These are phyloP conservation scores for Girardinus metallicus DNA, from an alignment of 2,797 vertebrate species.

Conservation along the genomic window DNA sequence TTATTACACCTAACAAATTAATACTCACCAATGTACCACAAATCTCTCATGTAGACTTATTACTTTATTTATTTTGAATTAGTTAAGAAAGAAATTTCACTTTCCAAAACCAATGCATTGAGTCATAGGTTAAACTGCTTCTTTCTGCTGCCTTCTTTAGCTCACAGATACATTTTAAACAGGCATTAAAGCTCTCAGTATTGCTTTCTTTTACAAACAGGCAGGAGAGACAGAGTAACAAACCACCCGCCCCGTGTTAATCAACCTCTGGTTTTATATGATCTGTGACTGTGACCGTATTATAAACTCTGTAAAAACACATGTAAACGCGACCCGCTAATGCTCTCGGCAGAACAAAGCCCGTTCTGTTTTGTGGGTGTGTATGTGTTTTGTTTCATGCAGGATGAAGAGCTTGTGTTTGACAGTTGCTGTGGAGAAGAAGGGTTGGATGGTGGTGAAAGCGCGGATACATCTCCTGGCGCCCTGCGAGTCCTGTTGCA, in stretches of 20 bases:
- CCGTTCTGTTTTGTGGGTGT: background rate
- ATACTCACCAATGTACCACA: background rate
- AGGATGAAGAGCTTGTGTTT: slow-evolving; percentile 36
- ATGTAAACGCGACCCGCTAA: background rate
- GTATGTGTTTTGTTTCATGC: background rate
- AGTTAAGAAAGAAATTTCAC: background rate
- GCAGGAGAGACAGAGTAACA: background rate
- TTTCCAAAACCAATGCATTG: background rate
- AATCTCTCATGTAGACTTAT: background rate
- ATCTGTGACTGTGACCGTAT: background rate
- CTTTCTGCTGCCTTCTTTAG: background rate
- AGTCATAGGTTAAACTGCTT: background rate
- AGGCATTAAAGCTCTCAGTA: background rate
- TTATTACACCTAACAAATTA: background rate
- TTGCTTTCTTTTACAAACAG: background rate
- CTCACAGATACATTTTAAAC: background rate
- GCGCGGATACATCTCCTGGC: slow-evolving; percentile 12
- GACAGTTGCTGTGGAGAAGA: slow-evolving; percentile 28
- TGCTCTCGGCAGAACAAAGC: background rate
- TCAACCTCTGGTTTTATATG: background rate
- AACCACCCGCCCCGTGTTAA: background rate
- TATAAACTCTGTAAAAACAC: background rate
- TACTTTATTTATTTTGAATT: background rate
- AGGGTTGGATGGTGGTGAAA: slow-evolving; percentile 36
- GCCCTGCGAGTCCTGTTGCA: background rate